These are phyloP conservation scores for Campoletis sonorensis DNA, from an alignment of 1,140 invertebrate species.

Conservation along the genomic window DNA sequence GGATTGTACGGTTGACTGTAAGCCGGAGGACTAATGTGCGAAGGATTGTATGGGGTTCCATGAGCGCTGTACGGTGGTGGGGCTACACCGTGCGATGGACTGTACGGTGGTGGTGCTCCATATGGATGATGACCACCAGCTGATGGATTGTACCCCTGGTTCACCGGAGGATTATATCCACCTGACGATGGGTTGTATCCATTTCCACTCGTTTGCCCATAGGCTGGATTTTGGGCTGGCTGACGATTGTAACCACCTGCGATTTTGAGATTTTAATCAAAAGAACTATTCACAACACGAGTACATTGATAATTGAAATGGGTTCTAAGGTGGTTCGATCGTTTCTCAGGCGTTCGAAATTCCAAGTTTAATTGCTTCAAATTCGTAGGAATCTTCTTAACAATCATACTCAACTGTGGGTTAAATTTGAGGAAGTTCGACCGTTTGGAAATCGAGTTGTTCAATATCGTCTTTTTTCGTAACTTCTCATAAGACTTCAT, in stretches of 20 bases:
- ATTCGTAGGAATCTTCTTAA: no score
- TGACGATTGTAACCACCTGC: slow-evolving; percentile 59
- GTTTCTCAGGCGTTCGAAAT: no score
- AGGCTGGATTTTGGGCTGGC: slow-evolving; percentile 50
- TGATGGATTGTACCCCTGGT: slow-evolving; percentile 54
- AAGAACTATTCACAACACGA: no score
- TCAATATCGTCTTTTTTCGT: no score
- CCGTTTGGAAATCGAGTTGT: no score
- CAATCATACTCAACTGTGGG: no score
- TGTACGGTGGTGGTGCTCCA: slow-evolving; percentile 47
- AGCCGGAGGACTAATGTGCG: slow-evolving; percentile 15
- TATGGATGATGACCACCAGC: slow-evolving; percentile 45
- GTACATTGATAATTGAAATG: no score
- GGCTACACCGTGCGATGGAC: slow-evolving; percentile 32
- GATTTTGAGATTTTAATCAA: not conserved
- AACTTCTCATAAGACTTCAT: no score
- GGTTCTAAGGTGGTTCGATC: no score
- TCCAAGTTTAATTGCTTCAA: no score
- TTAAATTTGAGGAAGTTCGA: no score
- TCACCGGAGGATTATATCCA: slow-evolving; percentile 50
- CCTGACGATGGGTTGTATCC: slow-evolving; percentile 38
- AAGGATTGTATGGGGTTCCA: slow-evolving; percentile 29
- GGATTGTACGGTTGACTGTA: slow-evolving; percentile 48
- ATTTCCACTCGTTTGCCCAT: slow-evolving; percentile 30
- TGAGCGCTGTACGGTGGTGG: slow-evolving; percentile 32